Percentiles rank a stretch among this genome's conserved stretches.
These are phyloP conservation scores for Andrena bicolor DNA, from an alignment of 2,888 invertebrate species.

Conservation along the genomic window DNA sequence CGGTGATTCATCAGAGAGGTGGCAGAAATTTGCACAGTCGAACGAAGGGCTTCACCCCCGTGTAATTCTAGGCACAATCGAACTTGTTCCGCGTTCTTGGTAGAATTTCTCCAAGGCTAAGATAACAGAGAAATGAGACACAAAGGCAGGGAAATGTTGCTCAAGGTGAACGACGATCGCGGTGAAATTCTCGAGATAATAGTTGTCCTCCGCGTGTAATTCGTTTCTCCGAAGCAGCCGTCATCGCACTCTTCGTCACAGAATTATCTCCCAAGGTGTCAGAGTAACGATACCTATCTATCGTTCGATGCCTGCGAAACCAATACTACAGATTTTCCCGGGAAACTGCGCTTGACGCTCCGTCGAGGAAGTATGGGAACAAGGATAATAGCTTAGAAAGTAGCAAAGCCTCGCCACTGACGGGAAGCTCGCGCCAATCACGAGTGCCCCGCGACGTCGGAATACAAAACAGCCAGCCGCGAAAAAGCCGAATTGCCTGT, in stretches of 20 bases:
- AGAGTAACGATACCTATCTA: background rate
- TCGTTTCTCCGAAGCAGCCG: constrained; percentile 50
- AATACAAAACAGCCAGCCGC: constrained; percentile 45
- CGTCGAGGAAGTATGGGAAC: background rate
- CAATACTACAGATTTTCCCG: constrained; percentile 10
- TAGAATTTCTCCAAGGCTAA: constrained; percentile 49
- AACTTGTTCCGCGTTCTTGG: constrained; percentile 66
- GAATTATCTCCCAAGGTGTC: background rate
- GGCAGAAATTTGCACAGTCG: constrained; percentile 56
- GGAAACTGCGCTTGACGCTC: background rate
- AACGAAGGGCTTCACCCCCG: constrained; percentile 41
- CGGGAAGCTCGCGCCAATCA: constrained; percentile 36
- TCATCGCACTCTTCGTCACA: background rate
- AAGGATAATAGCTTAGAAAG: constrained; percentile 16
- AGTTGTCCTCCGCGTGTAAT: constrained; percentile 53
- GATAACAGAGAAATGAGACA: constrained; percentile 5
- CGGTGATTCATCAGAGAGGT: background rate
- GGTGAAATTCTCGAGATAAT: constrained; percentile 53
- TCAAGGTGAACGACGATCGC: constrained; percentile 50
- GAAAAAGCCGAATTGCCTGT: constrained; percentile 32
- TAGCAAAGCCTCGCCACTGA: constrained; percentile 13
- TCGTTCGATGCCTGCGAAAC: background rate
- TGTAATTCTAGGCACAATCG: background rate
- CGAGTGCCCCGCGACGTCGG: constrained; percentile 15
- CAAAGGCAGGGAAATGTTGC: constrained; percentile 14